Percentiles rank a stretch among this genome's conserved stretches.
phyloP scores from a whole-genome alignment of 35 echinoderm and acorn worm genomes.

The Apostichopus californicus region DNA sequence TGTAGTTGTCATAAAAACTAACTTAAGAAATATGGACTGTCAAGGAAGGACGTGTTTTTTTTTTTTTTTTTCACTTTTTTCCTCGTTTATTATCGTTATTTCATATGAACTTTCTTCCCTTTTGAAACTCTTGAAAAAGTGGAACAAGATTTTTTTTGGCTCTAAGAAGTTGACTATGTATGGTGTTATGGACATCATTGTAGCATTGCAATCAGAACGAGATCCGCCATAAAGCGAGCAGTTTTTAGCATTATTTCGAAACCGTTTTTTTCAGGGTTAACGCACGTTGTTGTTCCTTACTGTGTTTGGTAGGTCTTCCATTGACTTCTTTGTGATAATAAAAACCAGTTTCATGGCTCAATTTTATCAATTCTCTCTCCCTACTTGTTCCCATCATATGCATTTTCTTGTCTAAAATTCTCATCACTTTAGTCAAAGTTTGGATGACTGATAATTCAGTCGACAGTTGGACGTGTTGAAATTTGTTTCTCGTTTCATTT shows the following conservation, averaged over 20 bases:
- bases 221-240: not conserved
- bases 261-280: not conserved
- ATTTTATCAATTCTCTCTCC: too few relatives aligned
- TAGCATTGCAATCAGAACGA: not conserved
- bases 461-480: too few relatives aligned
- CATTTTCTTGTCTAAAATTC: too few relatives aligned
- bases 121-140: not conserved
- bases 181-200: not conserved
- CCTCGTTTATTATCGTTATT: not conserved
- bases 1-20: slow-evolving; percentile 9
- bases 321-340: not conserved
- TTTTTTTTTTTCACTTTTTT: not conserved
- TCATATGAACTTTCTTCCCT: too few relatives aligned
- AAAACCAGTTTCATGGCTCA: too few relatives aligned
- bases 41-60: not conserved
- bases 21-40: not conserved
- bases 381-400: too few relatives aligned
- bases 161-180: not conserved
- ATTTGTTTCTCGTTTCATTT: too few relatives aligned
- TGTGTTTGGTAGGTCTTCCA: not conserved
- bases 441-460: too few relatives aligned
- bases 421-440: too few relatives aligned
- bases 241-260: not conserved
- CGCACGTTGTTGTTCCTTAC: too few relatives aligned
- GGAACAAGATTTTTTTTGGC: not conserved